These are phyloP conservation scores for Frankliniella intonsa DNA, from an alignment of 2,888 invertebrate genomes.

Conservation along the genomic window DNA sequence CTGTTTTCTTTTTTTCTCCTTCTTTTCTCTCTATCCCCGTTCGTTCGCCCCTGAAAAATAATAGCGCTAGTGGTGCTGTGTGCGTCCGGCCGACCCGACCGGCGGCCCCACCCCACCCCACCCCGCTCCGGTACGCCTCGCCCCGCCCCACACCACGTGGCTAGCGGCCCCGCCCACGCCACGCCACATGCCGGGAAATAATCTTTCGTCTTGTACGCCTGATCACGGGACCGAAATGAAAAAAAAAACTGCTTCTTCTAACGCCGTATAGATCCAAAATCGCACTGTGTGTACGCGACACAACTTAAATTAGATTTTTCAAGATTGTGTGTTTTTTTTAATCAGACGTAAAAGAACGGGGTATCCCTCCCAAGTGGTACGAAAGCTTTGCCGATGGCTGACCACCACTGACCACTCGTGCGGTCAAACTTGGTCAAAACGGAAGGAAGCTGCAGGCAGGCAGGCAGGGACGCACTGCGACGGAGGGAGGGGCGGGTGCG, in stretches of 20 bases:
- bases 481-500: not conserved
- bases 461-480: not conserved
- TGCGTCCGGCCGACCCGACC: not conserved
- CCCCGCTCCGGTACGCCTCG: not conserved
- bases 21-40: not conserved
- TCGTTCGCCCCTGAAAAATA: conserved; percentile 6
- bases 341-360: no score
- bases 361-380: no score
- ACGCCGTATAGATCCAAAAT: no score
- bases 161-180: no score
- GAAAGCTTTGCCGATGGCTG: no score
- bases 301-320: no score
- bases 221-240: no score
- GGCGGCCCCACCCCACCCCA: not conserved
- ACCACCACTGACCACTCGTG: not conserved
- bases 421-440: not conserved
- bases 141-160: not conserved
- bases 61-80: not conserved
- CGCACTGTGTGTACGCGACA: no score
- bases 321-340: no score
- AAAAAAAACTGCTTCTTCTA: no score
- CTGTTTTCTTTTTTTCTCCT: not conserved
- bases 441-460: not conserved
- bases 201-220: no score
- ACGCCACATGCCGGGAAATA: no score